phyloP scores from a whole-genome alignment of 2,888 invertebrate genomes.

The Pheosia tremula region DNA sequence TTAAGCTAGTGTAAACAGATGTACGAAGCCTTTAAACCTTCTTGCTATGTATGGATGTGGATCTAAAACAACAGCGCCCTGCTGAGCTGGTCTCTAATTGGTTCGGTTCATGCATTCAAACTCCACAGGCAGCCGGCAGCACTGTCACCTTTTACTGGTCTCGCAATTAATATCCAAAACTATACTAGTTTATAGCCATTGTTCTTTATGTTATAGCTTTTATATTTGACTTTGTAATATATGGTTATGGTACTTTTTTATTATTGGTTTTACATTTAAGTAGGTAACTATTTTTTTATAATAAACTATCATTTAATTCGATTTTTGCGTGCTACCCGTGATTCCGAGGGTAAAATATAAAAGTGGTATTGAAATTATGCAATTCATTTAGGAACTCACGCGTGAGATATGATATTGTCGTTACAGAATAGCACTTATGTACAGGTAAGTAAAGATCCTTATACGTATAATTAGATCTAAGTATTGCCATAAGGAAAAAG shows the following conservation, averaged over 20 bases:
- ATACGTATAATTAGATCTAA: no score
- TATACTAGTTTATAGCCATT: constrained; percentile 5
- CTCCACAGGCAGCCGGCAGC: constrained; percentile 50
- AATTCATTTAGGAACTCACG: no score
- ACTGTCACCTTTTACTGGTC: constrained; percentile 60
- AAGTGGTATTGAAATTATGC: no score
- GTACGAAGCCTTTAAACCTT: no score
- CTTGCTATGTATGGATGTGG: background rate
- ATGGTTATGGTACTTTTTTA: background rate
- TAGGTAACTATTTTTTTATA: background rate
- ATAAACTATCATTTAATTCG: background rate
- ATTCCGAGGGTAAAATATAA: no score
- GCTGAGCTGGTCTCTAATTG: constrained; percentile 31
- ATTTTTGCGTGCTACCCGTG: no score
- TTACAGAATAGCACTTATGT: no score
- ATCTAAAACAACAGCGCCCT: constrained; percentile 5
- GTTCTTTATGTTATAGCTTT: constrained; percentile 1
- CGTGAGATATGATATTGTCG: no score
- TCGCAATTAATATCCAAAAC: constrained; percentile 59
- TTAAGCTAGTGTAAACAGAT: no score
- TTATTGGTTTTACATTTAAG: background rate
- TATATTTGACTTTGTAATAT: constrained; percentile 2
- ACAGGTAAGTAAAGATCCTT: no score
- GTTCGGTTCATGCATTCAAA: constrained; percentile 24
- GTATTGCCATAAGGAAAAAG: no score